phyloP scores from a whole-genome alignment of 2,797 vertebrate species.

The Dryobates pubescens region DNA sequence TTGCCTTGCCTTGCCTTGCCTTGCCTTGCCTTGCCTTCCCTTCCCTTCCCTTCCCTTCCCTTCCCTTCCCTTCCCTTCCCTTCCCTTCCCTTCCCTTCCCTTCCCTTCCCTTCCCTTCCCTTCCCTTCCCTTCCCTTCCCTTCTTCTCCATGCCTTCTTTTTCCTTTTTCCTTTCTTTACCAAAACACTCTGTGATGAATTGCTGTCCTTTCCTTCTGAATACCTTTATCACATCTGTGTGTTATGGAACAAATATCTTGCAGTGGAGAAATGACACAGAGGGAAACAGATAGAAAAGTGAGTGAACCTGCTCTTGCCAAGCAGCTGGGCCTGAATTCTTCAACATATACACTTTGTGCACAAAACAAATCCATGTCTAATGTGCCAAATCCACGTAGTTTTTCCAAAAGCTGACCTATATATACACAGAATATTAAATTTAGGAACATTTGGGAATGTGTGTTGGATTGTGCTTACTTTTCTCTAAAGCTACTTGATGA shows the following conservation, averaged over 20 bases:
- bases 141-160: neutral
- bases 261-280: neutral
- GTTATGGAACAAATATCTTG: neutral
- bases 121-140: neutral
- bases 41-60: neutral
- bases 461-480: slow-evolving; percentile 26
- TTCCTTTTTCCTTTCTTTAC: neutral
- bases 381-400: neutral
- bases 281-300: neutral
- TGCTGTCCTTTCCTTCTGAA: slow-evolving; percentile 7
- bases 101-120: too few relatives aligned
- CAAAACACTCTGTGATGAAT: neutral
- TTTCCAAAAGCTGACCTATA: neutral
- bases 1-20: neutral
- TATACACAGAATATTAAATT: neutral
- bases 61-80: neutral
- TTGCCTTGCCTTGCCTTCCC: neutral
- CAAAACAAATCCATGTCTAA: neutral
- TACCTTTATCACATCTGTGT: neutral
- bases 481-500: neutral
- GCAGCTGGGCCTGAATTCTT: neutral
- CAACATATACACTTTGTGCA: neutral
- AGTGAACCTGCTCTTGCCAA: neutral
- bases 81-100: neutral
- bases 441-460: neutral